Base-by-base conservation (phyloP, 2,113 vertebrate genomes). In the Atlantisia rogersi region DNA sequence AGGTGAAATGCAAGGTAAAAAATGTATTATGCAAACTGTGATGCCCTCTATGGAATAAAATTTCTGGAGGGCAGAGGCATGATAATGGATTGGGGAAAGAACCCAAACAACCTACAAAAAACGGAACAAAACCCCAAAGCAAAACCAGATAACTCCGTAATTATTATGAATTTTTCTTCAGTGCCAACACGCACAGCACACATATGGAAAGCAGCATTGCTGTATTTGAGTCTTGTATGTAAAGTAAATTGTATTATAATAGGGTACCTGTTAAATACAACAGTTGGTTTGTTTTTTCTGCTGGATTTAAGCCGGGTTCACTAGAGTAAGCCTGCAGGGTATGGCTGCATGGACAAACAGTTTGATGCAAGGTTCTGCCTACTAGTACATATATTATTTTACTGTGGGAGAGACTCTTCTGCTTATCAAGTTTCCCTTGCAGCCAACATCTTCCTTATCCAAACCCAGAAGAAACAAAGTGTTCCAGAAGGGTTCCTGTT, bases 1-100 rank as follows among this genome's bases (percentile, higher is more conserved):
- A 77, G 21, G 37, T 56, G 65, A 96, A 77, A 70, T 39, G 31
- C 21, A 94, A 91, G 22, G 56, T 78, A 62, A 76, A 96, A 96
- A 85, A 95, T 40, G 8, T 39, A 42, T 92, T 92, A 52, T 46
- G 81, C 77, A 64, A 69, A 95, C 71, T 70, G 75, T 58, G 16
- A 24, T 48, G 55, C 29, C 12, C 40, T 91, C 28, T 56, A 26
- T 48, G 64, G 64, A 95, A 93, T 70, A 94, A 71, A 78, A 82
- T 56, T 82, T 78, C 73, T 95, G 56, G 44, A 82, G 80, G 63
- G 21, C 6, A 83, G 62, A 70, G 90, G 71, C 32, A 81, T 94
- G 79, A 53, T 53, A 53, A 53, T 53, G 26, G 52, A 28, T 53
- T 53, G 52, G 14, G 25, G 25, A 28, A 88, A 79, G 10, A 39